These are phyloP conservation scores for Megalops atlanticus DNA, from an alignment of 2,113 vertebrate species.

Conservation along the genomic window DNA sequence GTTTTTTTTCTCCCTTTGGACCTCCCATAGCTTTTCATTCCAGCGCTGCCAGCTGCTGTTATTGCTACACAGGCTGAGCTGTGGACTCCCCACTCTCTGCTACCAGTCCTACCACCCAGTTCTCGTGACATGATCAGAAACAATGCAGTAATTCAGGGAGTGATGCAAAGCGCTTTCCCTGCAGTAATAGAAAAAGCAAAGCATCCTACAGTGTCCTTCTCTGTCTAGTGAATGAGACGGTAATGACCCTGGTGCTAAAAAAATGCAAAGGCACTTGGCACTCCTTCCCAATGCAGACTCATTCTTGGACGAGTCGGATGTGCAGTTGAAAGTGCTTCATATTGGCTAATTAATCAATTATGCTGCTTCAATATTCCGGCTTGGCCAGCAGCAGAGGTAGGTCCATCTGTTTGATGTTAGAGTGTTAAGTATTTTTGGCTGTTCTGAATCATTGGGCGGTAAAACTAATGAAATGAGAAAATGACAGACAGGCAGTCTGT, in stretches of 20 bases:
- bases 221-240: not conserved
- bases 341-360: slow-evolving; percentile 27
- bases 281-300: not conserved
- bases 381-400: slow-evolving; percentile 17
- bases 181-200: not conserved
- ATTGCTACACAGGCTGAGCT: not conserved
- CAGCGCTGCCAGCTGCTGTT: not conserved
- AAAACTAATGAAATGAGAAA: slow-evolving; percentile 9
- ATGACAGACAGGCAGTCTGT: slow-evolving; percentile 5
- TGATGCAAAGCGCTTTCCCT: not conserved
- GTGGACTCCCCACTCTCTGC: too few relatives aligned
- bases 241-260: not conserved
- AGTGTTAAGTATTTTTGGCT: slow-evolving; percentile 9
- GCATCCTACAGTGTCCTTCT: not conserved
- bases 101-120: not conserved
- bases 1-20: not conserved
- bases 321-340: not conserved
- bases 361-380: slow-evolving; percentile 22
- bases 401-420: slow-evolving; percentile 26
- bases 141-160: not conserved
- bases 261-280: not conserved
- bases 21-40: not conserved
- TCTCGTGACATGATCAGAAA: not conserved
- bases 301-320: not conserved
- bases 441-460: not conserved